Base-by-base conservation (phyloP, 2,888 invertebrate species). In the Orthosia incerta region DNA sequence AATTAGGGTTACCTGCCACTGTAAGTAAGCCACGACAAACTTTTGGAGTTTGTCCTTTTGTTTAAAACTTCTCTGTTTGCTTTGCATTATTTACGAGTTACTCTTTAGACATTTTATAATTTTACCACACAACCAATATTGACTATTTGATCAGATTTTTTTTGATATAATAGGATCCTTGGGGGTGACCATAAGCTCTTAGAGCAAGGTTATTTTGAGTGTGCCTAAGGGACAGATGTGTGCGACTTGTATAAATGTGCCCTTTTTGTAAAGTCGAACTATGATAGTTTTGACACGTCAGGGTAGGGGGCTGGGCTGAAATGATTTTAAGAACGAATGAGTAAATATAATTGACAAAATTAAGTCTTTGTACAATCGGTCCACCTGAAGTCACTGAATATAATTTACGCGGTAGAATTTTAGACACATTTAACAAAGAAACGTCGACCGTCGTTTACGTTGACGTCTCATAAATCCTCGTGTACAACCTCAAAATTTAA, bases 381-480 rank as follows among this genome's bases (percentile, higher is more conserved):
- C 53, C 9, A 39, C 31, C 46, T 59, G n/a, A 51, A 59, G 66
- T 65, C 13, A 20, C 48, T 23, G 15, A 75, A 23, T 67, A 39
- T 70, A 53, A 53, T 45, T 63, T 56, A 71, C 13, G 23, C 18
- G 57, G 15, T 39, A 60, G 9, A 60, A 46, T 60, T 56, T 60
- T 7, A 51, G 55, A 60, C 20, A 73, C 16, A 64, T 68, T 79
- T 63, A 48, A 64, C 51, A 82, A 72, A 74, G 39, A 20, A 62
- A 16, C 71, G 45, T 60, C 68, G 63, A 72, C 84, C 83, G n/a
- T n/a, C n/a, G n/a, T n/a, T n/a, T n/a, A n/a, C n/a, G n/a, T n/a
- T n/a, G 67, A 72, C 46, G 50, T 67, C 67, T 65, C 51, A 46
- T 74, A 74, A 74, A 72, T 68, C 67, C 69, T 74, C 31, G 61